Conservation (phyloP, 1,140 invertebrate genomes). For the Lerema accius region DNA sequence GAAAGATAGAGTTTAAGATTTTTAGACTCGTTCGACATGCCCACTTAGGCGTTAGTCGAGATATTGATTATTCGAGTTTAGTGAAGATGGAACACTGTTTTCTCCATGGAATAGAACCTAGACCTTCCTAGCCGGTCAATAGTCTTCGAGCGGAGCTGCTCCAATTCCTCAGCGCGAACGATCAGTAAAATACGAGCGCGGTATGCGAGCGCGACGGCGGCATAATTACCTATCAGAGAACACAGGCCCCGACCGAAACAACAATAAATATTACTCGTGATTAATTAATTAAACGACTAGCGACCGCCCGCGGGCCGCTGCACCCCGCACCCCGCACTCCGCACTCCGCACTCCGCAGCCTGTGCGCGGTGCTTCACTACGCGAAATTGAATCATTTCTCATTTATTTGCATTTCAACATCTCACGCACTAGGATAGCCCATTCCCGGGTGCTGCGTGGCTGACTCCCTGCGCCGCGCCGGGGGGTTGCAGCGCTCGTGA, state of each 20-base stretch:
- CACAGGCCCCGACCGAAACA: conserved; percentile 28
- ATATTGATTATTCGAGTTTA: too few relatives aligned
- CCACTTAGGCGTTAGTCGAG: too few relatives aligned
- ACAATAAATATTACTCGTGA: conserved; percentile 30
- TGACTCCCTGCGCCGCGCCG: too few relatives aligned
- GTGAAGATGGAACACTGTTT: too few relatives aligned
- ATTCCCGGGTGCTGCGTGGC: too few relatives aligned
- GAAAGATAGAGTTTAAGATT: too few relatives aligned
- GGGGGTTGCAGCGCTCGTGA: too few relatives aligned
- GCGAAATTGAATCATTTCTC: conserved; percentile 32
- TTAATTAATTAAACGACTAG: conserved; percentile 39
- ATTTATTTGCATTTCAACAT: conserved; percentile 26
- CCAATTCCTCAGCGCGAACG: conserved; percentile 1
- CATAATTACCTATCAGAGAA: conserved; percentile 31
- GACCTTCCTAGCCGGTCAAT: too few relatives aligned
- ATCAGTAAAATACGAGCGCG: conserved; percentile 26
- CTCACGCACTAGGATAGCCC: conserved; percentile 5
- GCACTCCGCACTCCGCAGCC: conserved; percentile 14
- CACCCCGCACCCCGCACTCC: too few relatives aligned
- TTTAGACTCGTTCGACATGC: too few relatives aligned
- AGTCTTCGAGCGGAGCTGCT: background rate
- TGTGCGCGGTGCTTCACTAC: conserved; percentile 2
- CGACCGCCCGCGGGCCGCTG: conserved; percentile 36
- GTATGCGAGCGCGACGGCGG: conserved; percentile 16
- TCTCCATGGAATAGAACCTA: too few relatives aligned